Percentiles rank a stretch among this genome's conserved stretches.
Evolutionary conservation across 2,797 vertebrate genomes (phyloP).

Genomic region (Pyrrhura leucotis): DNA sequence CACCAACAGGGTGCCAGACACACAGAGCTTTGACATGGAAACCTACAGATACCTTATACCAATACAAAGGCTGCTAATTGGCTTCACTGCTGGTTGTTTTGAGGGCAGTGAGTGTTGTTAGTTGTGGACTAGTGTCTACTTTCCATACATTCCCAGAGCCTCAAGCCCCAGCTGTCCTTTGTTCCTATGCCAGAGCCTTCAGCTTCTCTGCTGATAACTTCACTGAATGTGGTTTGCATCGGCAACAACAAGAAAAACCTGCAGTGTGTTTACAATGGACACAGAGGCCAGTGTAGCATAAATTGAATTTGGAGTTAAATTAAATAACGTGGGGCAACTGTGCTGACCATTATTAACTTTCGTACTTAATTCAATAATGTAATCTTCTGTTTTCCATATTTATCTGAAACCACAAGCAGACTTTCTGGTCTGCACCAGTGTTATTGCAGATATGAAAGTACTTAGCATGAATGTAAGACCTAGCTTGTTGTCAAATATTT

Average conservation of each 20-base stretch:
- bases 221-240: not conserved
- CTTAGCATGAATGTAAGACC: not conserved
- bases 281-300: not conserved
- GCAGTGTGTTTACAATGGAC: slow-evolving; percentile 8
- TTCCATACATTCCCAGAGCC: not conserved
- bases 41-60: not conserved
- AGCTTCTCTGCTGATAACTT: slow-evolving; percentile 13
- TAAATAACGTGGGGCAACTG: not conserved
- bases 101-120: not conserved
- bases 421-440: not conserved
- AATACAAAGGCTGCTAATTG: not conserved
- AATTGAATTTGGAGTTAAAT: slow-evolving; percentile 60
- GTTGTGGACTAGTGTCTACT: not conserved
- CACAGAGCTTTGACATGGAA: not conserved
- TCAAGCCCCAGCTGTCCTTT: not conserved
- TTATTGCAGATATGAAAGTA: not conserved
- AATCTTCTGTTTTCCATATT: slow-evolving; percentile 2
- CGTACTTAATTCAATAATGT: slow-evolving; percentile 32
- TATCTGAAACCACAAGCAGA: slow-evolving; percentile 6
- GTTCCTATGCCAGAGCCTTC: not conserved
- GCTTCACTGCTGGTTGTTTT: not conserved
- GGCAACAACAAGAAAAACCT: not conserved
- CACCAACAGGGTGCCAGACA: not conserved
- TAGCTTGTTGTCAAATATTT: not conserved
- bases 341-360: slow-evolving; percentile 46